Conservation (phyloP, 2,888 invertebrate genomes). For the Adineta ricciae region DNA sequence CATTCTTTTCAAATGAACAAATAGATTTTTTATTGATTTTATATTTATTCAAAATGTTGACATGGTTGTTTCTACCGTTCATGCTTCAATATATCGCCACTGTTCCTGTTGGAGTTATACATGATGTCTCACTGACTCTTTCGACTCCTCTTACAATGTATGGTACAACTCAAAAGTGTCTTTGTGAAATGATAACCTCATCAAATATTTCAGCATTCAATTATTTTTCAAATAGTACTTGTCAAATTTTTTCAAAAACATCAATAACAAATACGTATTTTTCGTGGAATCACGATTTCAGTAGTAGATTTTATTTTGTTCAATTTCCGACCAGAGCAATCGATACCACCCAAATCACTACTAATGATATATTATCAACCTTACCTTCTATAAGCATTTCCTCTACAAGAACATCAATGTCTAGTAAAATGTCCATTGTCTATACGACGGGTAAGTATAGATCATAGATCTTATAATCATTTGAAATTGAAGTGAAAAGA, state of each 20-base stretch:
- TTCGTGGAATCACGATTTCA: neutral
- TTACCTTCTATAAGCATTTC: no score
- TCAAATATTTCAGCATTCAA: neutral
- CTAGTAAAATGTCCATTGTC: no score
- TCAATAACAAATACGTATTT: neutral
- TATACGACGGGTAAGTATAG: no score
- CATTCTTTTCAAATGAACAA: no score
- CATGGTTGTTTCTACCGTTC: neutral
- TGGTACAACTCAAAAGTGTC: neutral
- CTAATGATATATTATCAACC: no score
- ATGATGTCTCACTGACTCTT: neutral
- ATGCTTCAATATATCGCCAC: neutral
- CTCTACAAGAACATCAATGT: no score
- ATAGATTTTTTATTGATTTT: no score
- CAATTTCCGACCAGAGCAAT: neutral
- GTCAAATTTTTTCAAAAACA: neutral
- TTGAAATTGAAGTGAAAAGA: no score
- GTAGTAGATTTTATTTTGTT: neutral
- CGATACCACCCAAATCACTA: neutral
- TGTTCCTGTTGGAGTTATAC: neutral
- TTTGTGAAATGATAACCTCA: neutral
- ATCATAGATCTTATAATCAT: no score
- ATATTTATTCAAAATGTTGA: no score
- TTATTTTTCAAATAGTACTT: neutral
- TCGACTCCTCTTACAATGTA: neutral